Percentiles rank a stretch among this genome's conserved stretches.
phyloP scores from a whole-genome alignment of 2,888 invertebrate species.

The Galerucella nymphaeae region DNA sequence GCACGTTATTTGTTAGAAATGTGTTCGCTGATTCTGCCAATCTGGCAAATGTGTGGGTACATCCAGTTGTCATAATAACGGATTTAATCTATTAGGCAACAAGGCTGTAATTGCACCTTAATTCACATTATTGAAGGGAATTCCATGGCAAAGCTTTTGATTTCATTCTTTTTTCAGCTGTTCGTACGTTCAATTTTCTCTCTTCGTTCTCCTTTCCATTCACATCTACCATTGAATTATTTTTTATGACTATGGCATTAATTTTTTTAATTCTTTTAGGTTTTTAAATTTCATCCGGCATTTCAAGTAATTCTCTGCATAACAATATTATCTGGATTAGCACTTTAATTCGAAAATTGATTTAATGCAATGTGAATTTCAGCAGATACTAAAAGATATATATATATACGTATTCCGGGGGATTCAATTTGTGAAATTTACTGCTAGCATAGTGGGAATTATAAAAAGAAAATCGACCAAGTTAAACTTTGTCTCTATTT shows the following conservation, averaged over 20 bases:
- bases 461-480: conserved; percentile 48
- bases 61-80: conserved; percentile 26
- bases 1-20: conserved; percentile 30
- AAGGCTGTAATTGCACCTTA: neutral
- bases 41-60: conserved; percentile 30
- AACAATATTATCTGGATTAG: conserved; percentile 14
- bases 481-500: conserved; percentile 36
- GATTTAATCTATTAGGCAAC: conserved; percentile 1
- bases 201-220: too few species aligned
- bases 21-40: conserved; percentile 32
- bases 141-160: neutral
- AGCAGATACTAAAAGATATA: conserved; percentile 35
- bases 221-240: too few species aligned
- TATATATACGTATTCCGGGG: conserved; percentile 34
- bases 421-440: conserved; percentile 46
- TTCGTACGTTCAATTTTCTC: too few species aligned
- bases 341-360: conserved; percentile 24
- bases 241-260: too few species aligned
- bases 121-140: neutral
- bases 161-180: too few species aligned
- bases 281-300: neutral
- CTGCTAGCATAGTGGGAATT: conserved; percentile 46
- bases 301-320: neutral
- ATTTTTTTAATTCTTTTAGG: neutral
- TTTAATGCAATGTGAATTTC: conserved; percentile 41